Evolutionary conservation across 2,113 vertebrate genomes (phyloP).

Genomic region (Pygoscelis antarcticus): DNA sequence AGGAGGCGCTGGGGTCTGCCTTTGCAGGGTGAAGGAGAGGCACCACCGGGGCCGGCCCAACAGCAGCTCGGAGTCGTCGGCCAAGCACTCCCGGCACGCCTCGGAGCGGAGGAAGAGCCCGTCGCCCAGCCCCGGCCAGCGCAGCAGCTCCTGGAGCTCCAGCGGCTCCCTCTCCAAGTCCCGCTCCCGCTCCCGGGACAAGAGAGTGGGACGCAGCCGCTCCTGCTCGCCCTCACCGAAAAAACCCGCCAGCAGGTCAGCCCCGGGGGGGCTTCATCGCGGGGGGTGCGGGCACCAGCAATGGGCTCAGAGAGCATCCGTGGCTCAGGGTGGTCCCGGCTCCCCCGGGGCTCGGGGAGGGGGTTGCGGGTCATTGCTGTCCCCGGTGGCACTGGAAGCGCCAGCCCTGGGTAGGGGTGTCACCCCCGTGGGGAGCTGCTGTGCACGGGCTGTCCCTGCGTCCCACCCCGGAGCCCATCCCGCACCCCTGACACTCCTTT

Average conservation of each 20-base stretch:
- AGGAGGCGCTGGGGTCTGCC: neutral
- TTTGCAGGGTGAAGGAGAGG: slow-evolving; percentile 75
- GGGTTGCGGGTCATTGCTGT: neutral
- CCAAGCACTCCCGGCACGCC: slow-evolving; percentile 77
- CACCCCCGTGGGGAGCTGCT: neutral
- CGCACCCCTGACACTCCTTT: neutral
- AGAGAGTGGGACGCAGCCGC: slow-evolving; percentile 68
- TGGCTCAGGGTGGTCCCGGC: neutral
- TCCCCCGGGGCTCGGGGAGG: neutral
- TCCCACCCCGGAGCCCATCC: neutral
- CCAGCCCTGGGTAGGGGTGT: neutral
- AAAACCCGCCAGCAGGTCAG: slow-evolving; percentile 78
- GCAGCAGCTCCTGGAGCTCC: slow-evolving; percentile 91
- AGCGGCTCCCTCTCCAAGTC: slow-evolving; percentile 85
- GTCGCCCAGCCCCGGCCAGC: slow-evolving; percentile 78
- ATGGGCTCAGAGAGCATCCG: neutral
- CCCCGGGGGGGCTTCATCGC: accelerated
- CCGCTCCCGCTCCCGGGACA: slow-evolving; percentile 81
- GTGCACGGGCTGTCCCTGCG: neutral
- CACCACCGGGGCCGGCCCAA: slow-evolving; percentile 77
- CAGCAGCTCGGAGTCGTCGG: slow-evolving; percentile 82
- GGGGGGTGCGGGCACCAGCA: neutral
- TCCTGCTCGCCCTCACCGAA: slow-evolving; percentile 75
- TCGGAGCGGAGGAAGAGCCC: slow-evolving; percentile 85
- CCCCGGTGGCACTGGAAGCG: neutral